phyloP scores from a whole-genome alignment of 2,113 vertebrate genomes.

The Crocuta crocuta region DNA sequence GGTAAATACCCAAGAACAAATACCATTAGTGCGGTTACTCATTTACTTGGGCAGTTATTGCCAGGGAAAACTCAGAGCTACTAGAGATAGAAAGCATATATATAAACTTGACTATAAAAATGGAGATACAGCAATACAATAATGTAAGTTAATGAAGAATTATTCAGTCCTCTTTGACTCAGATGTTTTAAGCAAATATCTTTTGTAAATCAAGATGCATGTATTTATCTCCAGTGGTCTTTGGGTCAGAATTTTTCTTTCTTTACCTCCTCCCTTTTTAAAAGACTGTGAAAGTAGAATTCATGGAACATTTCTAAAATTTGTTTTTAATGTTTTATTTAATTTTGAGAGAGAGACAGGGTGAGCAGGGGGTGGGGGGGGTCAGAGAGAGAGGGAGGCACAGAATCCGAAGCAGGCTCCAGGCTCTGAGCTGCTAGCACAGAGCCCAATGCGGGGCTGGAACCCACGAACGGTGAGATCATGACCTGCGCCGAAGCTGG shows the following conservation, averaged over 20 bases:
- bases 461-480: too few species aligned
- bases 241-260: slow-evolving; percentile 46
- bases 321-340: too few species aligned
- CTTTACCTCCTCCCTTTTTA: not conserved
- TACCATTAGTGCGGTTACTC: slow-evolving; percentile 20
- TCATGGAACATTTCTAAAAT: not conserved
- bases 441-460: too few species aligned
- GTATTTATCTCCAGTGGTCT: slow-evolving; percentile 12
- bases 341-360: too few species aligned
- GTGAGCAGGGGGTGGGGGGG: too few species aligned
- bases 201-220: not conserved
- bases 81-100: not conserved
- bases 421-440: too few species aligned
- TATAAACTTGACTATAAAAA: not conserved
- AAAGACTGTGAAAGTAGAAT: slow-evolving; percentile 41
- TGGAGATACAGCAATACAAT: not conserved
- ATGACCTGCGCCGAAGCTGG: too few species aligned
- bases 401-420: too few species aligned
- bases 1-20: slow-evolving; percentile 31
- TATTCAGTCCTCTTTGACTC: not conserved
- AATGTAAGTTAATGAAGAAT: not conserved
- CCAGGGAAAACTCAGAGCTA: not conserved
- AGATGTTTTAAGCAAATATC: not conserved
- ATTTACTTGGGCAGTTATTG: slow-evolving; percentile 45
- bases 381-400: too few species aligned